These are phyloP conservation scores for Alfaro cultratus DNA, from an alignment of 2,797 vertebrate genomes.

Conservation along the genomic window DNA sequence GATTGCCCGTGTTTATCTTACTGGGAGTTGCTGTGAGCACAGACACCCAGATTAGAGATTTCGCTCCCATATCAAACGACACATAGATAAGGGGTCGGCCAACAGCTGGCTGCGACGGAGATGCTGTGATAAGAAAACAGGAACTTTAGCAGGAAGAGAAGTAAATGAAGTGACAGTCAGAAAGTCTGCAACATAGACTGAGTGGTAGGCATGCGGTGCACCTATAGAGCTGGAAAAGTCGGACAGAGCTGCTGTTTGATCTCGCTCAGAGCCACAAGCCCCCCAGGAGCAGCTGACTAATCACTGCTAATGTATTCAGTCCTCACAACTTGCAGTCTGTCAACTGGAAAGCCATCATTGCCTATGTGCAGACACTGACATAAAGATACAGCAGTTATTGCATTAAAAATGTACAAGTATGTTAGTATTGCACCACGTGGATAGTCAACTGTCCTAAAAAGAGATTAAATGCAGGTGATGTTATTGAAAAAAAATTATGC, in stretches of 20 bases:
- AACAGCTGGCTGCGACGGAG: conserved; percentile 36
- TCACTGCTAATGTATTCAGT: conserved; percentile 71
- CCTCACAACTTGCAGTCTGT: conserved; percentile 64
- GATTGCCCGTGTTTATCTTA: conserved; percentile 36
- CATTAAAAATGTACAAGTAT: conserved; percentile 13
- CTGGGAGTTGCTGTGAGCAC: conserved; percentile 34
- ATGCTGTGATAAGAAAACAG: background rate
- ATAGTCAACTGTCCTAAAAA: background rate
- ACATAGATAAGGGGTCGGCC: conserved; percentile 20
- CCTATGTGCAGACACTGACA: conserved; percentile 38
- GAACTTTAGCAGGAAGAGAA: background rate
- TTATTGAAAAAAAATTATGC: background rate
- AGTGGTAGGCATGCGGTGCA: background rate
- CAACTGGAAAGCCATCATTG: conserved; percentile 41
- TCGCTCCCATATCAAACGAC: conserved; percentile 37
- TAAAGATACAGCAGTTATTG: conserved; percentile 12
- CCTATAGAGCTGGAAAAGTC: background rate
- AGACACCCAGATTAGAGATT: conserved; percentile 46
- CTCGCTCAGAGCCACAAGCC: conserved; percentile 27
- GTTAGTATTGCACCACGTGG: background rate
- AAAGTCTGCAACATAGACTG: conserved; percentile 3
- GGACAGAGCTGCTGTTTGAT: conserved; percentile 38
- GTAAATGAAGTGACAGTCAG: background rate
- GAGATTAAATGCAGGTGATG: background rate
- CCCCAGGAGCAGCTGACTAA: conserved; percentile 61